A percentile compares a stretch with the other conserved stretches of the same genome.
Conservation (phyloP, 2,113 vertebrate species). For the Uria aalge region DNA sequence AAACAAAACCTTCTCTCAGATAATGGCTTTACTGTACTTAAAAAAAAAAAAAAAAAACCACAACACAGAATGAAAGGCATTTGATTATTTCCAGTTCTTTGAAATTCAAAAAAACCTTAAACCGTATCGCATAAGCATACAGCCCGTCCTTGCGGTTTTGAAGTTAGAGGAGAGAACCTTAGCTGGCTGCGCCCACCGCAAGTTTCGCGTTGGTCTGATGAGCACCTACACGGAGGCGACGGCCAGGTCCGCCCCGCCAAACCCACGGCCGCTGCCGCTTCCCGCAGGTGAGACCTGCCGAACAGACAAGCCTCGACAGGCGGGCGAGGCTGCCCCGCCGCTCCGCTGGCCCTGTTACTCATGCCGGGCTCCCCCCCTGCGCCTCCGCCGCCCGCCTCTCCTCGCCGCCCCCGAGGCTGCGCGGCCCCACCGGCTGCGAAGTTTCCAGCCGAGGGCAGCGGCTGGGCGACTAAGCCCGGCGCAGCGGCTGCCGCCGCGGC, state of each 20-base stretch:
- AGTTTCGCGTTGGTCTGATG: rapidly evolving
- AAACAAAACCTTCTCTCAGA: background rate
- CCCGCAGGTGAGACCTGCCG: background rate
- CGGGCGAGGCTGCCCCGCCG: background rate
- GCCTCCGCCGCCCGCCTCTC: background rate
- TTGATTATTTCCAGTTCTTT: background rate
- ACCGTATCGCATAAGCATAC: background rate
- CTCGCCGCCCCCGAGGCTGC: background rate
- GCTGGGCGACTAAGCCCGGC: background rate
- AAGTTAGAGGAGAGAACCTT: background rate
- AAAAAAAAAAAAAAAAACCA: background rate
- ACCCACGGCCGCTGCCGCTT: too few species aligned
- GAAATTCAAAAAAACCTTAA: background rate
- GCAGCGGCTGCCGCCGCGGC: background rate
- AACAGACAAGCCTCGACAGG: background rate
- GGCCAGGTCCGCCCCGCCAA: background rate
- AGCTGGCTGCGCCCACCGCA: background rate
- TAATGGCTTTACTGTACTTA: background rate
- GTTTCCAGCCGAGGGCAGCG: background rate
- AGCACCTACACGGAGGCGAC: too few species aligned
- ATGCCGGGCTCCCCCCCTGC: background rate
- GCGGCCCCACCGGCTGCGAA: background rate
- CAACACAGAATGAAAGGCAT: background rate
- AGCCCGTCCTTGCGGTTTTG: rapidly evolving
- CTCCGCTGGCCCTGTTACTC: background rate